Evolutionary conservation across 2,113 vertebrate genomes (phyloP).

Genomic region (Silurus glanis): DNA sequence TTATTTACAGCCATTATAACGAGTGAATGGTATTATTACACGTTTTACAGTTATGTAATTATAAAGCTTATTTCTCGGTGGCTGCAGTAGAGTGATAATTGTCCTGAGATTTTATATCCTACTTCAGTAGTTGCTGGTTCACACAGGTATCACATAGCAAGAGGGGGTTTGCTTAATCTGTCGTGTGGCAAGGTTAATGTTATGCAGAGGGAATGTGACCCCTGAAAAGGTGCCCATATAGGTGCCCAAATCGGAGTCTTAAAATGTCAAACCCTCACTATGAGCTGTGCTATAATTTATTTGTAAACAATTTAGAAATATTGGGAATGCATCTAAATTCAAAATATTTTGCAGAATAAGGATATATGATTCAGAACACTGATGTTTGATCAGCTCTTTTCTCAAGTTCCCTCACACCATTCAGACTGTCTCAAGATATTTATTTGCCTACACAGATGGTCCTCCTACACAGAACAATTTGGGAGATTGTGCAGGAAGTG

Average conservation of each 20-base stretch:
- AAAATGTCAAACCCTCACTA: not conserved
- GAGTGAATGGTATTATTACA: not conserved
- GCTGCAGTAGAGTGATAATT: constrained; percentile 21
- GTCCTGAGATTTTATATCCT: not conserved
- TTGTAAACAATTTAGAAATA: not conserved
- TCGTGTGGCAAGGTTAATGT: constrained; percentile 51
- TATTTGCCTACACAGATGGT: constrained; percentile 57
- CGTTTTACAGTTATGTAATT: constrained; percentile 6
- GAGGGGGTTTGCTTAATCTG: constrained; percentile 35
- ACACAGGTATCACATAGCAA: constrained; percentile 51
- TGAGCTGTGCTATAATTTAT: not conserved
- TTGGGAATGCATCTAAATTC: not conserved
- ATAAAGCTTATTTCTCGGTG: not conserved
- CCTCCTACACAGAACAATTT: constrained; percentile 58
- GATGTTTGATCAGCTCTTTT: not conserved
- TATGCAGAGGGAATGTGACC: constrained; percentile 46
- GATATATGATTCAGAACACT: not conserved
- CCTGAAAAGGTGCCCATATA: constrained; percentile 40
- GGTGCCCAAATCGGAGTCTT: constrained; percentile 33
- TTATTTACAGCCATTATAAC: constrained; percentile 4
- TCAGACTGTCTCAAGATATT: constrained; percentile 65
- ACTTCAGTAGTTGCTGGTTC: constrained; percentile 35
- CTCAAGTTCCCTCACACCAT: constrained; percentile 53
- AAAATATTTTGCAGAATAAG: no score
- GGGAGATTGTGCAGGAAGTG: constrained; percentile 63